phyloP scores from a whole-genome alignment of 2,797 vertebrate species.

The Bufotes viridis region DNA sequence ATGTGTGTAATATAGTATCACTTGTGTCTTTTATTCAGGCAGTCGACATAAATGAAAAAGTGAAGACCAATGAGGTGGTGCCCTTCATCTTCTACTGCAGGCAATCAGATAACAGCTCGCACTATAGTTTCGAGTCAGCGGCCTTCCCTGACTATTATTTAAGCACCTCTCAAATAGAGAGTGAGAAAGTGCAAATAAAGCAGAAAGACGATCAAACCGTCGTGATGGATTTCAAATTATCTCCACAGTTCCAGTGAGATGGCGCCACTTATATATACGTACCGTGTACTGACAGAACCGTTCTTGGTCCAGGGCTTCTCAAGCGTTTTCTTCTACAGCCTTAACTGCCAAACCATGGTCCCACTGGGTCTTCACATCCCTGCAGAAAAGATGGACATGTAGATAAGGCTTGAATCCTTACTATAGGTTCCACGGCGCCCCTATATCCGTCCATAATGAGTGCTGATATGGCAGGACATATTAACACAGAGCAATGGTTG shows the following conservation, averaged over 20 bases:
- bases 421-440: neutral
- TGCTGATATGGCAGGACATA: too few species aligned
- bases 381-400: neutral
- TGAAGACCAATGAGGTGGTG: neutral
- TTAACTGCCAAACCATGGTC: neutral
- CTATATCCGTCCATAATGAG: neutral
- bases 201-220: neutral
- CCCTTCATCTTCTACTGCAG: constrained; percentile 49
- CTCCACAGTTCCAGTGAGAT: neutral
- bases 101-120: too few species aligned
- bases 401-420: neutral
- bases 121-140: constrained; percentile 28
- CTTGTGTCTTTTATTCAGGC: constrained; percentile 26
- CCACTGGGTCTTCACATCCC: neutral
- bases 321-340: neutral
- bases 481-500: too few species aligned
- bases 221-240: neutral
- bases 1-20: neutral
- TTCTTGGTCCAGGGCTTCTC: neutral
- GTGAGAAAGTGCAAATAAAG: neutral
- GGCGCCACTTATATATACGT: constrained; percentile 32
- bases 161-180: constrained; percentile 23
- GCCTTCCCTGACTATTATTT: constrained; percentile 48
- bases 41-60: neutral
- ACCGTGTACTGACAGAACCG: constrained; percentile 24